Percentiles rank a stretch among this genome's conserved stretches.
Conservation (phyloP, 2,888 invertebrate genomes). For the Nesidiocoris tenuis region DNA sequence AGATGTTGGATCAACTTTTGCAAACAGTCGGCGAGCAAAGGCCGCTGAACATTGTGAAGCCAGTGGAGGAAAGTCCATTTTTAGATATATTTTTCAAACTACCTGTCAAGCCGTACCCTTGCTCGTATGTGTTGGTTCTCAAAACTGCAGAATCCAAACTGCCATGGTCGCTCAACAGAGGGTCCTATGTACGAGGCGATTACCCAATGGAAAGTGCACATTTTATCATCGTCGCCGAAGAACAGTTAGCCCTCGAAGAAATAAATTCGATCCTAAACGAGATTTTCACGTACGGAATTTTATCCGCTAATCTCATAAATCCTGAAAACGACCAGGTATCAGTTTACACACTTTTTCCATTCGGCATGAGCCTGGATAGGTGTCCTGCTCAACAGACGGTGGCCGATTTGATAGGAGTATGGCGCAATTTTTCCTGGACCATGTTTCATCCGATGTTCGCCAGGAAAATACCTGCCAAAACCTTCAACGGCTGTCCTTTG, state of each 20-base stretch:
- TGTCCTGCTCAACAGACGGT: background rate
- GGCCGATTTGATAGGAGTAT: background rate
- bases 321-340: background rate
- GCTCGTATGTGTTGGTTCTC: conserved; percentile 16
- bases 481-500: conserved; percentile 6
- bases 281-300: conserved; percentile 19
- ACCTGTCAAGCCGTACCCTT: conserved; percentile 21
- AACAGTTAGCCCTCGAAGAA: background rate
- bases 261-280: background rate
- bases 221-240: conserved; percentile 12
- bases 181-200: background rate
- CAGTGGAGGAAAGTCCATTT: background rate
- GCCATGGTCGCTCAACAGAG: conserved; percentile 11
- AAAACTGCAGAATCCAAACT: background rate
- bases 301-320: background rate
- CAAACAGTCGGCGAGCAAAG: background rate
- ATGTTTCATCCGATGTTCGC: background rate
- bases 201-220: background rate
- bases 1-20: background rate
- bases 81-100: background rate
- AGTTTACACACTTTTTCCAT: conserved; percentile 21
- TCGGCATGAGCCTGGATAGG: background rate
- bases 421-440: background rate
- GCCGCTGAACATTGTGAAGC: background rate
- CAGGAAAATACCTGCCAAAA: background rate